Percentiles rank a stretch among this genome's conserved stretches.
Conservation (phyloP, 1,140 invertebrate species). For the Nylanderia fulva region DNA sequence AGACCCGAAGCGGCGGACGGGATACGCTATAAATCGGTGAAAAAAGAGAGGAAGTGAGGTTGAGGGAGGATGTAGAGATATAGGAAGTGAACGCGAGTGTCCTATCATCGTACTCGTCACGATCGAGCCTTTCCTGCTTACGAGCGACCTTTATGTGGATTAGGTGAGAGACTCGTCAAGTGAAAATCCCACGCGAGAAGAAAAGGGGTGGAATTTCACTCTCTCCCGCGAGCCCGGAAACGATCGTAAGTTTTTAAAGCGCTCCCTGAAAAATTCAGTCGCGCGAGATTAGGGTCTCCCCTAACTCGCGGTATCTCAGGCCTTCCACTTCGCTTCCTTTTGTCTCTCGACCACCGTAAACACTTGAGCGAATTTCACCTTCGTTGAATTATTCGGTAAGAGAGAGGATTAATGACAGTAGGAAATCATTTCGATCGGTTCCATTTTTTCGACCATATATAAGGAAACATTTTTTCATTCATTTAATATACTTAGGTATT, state of each 20-base stretch:
- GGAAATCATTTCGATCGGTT: neutral
- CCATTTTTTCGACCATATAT: neutral
- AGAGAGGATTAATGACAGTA: neutral
- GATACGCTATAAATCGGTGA: conserved; percentile 27
- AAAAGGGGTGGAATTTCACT: neutral
- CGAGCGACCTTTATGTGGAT: conserved; percentile 76
- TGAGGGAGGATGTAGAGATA: conserved; percentile 4
- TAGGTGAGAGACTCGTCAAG: conserved; percentile 76
- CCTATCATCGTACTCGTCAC: conserved; percentile 72
- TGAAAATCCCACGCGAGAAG: conserved; percentile 65
- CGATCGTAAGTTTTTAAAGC: conserved; percentile 58
- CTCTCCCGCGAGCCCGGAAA: neutral
- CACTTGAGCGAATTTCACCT: neutral
- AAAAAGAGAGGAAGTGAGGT: neutral
- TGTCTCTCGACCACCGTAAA: neutral
- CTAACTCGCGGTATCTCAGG: neutral
- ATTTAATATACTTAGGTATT: no score
- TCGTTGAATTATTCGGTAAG: neutral
- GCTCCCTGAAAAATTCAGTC: conserved; percentile 69
- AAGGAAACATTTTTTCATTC: no score
- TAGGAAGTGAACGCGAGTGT: conserved; percentile 36
- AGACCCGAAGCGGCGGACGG: conserved; percentile 11
- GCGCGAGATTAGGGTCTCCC: conserved; percentile 41
- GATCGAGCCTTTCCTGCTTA: conserved; percentile 71
- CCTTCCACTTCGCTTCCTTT: neutral